Conservation (phyloP, 1,140 invertebrate genomes). For the Nebria ingens region DNA sequence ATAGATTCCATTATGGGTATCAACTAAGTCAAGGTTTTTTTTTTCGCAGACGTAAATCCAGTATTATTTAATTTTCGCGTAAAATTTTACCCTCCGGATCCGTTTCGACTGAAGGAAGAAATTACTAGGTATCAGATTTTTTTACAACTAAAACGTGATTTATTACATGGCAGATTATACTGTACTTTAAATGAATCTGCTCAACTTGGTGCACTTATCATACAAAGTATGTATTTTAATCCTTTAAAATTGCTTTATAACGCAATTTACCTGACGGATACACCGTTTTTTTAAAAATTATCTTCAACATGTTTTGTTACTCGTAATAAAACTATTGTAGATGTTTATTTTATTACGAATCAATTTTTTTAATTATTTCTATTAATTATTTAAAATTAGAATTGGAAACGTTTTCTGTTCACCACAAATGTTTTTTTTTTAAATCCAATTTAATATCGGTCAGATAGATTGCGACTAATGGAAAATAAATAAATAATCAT, state of each 20-base stretch:
- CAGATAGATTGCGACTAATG: too few relatives aligned
- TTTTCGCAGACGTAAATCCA: constrained; percentile 64
- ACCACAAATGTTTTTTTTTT: too few relatives aligned
- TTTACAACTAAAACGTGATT: constrained; percentile 87
- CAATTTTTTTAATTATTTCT: too few relatives aligned
- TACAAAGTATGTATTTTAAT: constrained; percentile 66
- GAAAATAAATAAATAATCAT: not conserved
- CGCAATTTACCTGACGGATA: not conserved
- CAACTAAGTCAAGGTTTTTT: constrained; percentile 14
- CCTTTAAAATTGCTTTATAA: constrained; percentile 6
- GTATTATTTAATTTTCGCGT: constrained; percentile 86
- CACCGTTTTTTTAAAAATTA: too few relatives aligned
- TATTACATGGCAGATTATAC: constrained; percentile 87
- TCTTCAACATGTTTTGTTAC: too few relatives aligned
- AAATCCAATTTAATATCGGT: too few relatives aligned
- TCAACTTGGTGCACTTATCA: constrained; percentile 80
- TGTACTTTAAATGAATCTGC: constrained; percentile 83
- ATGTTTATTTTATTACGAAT: too few relatives aligned
- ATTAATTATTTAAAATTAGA: too few relatives aligned
- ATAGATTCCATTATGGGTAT: not conserved
- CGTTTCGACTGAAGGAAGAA: constrained; percentile 73
- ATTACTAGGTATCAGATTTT: constrained; percentile 86
- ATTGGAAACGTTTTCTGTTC: too few relatives aligned
- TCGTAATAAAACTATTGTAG: too few relatives aligned
- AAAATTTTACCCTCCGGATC: constrained; percentile 91